Conservation (phyloP, 1,140 invertebrate species). For the Heterodera carotae region DNA sequence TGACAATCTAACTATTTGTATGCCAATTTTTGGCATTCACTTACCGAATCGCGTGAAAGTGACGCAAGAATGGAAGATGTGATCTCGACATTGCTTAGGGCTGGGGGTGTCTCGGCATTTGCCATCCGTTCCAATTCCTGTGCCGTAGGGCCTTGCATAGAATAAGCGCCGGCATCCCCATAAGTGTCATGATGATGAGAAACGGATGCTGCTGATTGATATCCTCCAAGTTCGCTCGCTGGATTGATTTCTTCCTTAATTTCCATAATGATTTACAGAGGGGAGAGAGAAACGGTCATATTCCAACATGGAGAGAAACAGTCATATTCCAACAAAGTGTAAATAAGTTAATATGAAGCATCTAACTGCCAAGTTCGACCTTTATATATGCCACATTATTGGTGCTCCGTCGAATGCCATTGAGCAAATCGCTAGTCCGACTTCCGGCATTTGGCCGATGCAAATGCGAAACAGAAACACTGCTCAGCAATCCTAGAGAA, state of each 20-base stretch:
- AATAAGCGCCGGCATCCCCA: neutral
- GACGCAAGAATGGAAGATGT: conserved; percentile 38
- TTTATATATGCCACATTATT: conserved; percentile 42
- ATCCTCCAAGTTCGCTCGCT: conserved; percentile 13
- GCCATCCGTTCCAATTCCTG: conserved; percentile 44
- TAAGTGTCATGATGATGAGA: conserved; percentile 35
- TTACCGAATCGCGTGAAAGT: conserved; percentile 36
- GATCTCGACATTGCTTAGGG: conserved; percentile 43
- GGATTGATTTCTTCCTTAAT: conserved; percentile 28
- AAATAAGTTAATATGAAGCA: too few species aligned
- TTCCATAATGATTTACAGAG: neutral
- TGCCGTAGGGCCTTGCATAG: conserved; percentile 18
- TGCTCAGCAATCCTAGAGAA: conserved; percentile 13
- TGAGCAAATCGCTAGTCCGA: conserved; percentile 38
- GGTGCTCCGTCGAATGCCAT: conserved; percentile 30
- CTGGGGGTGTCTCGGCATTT: conserved; percentile 42
- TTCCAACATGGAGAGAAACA: too few species aligned
- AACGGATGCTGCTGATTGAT: conserved; percentile 18
- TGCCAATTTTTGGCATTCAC: neutral
- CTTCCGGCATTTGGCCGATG: conserved; percentile 41
- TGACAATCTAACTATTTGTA: conserved; percentile 8
- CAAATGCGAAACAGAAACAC: conserved; percentile 18
- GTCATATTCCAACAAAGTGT: too few species aligned
- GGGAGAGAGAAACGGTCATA: too few species aligned
- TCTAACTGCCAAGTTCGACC: neutral